Percentiles rank a stretch among this genome's conserved stretches.
Conservation (phyloP, 1,140 invertebrate genomes). For the Drosophila trapezifrons region DNA sequence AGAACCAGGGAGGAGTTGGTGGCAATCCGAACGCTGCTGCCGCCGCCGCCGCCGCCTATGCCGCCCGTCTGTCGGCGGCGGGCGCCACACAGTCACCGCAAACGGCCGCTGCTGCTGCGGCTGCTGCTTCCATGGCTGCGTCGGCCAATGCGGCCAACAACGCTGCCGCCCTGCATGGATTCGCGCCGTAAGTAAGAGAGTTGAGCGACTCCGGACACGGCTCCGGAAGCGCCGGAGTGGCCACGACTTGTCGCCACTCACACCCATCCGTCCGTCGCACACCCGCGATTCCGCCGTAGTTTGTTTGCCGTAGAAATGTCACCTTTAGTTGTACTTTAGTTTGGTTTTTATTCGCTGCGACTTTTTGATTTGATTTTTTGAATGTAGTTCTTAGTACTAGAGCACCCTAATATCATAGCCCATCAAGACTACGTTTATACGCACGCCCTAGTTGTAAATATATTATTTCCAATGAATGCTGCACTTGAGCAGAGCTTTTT, state of each 20-base stretch:
- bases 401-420: conserved; percentile 18
- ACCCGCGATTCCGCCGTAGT: conserved; percentile 55
- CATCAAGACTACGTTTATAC: conserved; percentile 34
- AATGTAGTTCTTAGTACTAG: conserved; percentile 28
- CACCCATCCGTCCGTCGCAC: conserved; percentile 22
- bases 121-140: conserved; percentile 86
- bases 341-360: conserved; percentile 27
- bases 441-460: conserved; percentile 21
- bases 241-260: conserved; percentile 32
- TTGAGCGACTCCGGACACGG: conserved; percentile 15
- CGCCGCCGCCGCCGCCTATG: conserved; percentile 83
- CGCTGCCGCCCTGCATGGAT: conserved; percentile 89
- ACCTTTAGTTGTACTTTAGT: conserved; percentile 23
- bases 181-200: conserved; percentile 90
- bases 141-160: conserved; percentile 89
- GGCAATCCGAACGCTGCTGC: conserved; percentile 60
- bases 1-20: conserved; percentile 56
- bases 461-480: not conserved
- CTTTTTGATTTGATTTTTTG: conserved; percentile 15
- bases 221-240: conserved; percentile 15
- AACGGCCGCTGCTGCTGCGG: conserved; percentile 86
- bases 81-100: conserved; percentile 86
- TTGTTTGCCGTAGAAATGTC: conserved; percentile 26
- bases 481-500: conserved; percentile 5
- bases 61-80: conserved; percentile 86